Evolutionary conservation across 2,888 invertebrate species (phyloP), one percentile per base, ranked within the genome.

Genomic region (Melieria omissa): DNA sequence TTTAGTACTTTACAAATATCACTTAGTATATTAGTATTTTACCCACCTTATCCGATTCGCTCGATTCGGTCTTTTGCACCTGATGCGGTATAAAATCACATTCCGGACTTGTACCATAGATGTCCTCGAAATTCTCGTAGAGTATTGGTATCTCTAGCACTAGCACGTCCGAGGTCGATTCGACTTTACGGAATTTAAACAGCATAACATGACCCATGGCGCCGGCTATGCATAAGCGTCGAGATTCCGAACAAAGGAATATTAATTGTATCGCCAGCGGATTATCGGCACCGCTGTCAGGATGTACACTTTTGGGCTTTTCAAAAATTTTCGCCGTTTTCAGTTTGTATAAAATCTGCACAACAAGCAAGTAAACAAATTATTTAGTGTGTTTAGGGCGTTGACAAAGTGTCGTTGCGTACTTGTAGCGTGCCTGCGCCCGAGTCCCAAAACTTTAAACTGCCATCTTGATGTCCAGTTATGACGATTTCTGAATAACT

Each of bases 401-500:
- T 1, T 29, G 29, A 29, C 29, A 29, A 29, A 29, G 29, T 29
- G 8, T 44, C 44, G 14, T 9, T 55, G 62, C 60, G 29, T 75
- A 85, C 86, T 90, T 98, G 98, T 81, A 99, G 90, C 75, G 95
- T 95, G 78, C 97, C 97, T 68, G 96, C 97, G 83, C 97, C 97
- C 62, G 97, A 97, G 88, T 99, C 99, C 99, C 99, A 99, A 88
- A 99, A 99, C 88, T 98, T 98, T 71, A 99, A 90, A 84, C 97
- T 97, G 67, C 99, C 99, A 88, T 99, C 99, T 77, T 98, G 95
- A 88, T 99, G 98, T 65, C 98, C 99, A n/a, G 99, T 99, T 80
- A 99, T 92, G 80, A 99, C 95, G 83, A 99, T 94, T 90, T 99
- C 99, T 84, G 96, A 96, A 88, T 99, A 99, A 87, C 97, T 97